phyloP scores from a whole-genome alignment of 2,797 vertebrate genomes.

The Poeciliopsis turneri region DNA sequence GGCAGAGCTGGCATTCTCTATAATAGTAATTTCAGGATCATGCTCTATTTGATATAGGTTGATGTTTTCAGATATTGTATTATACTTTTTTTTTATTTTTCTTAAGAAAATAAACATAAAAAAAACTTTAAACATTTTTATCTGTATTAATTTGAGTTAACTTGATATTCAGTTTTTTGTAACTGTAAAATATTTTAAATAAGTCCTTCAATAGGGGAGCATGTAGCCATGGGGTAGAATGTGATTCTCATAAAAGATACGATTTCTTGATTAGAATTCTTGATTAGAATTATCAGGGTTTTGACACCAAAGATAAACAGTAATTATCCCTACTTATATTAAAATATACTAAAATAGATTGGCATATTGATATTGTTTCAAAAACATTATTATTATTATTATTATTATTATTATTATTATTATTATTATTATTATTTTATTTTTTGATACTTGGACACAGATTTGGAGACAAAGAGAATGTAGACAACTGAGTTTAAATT shows the following conservation, averaged over 20 bases:
- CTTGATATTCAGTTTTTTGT: neutral
- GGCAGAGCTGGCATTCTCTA: constrained; percentile 36
- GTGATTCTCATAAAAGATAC: neutral
- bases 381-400: too few species aligned
- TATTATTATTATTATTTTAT: neutral
- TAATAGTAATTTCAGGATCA: constrained; percentile 42
- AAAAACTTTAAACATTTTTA: neutral
- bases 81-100: neutral
- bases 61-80: constrained; percentile 19
- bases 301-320: neutral
- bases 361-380: neutral
- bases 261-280: neutral
- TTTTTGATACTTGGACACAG: neutral
- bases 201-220: neutral
- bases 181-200: neutral
- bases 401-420: too few species aligned
- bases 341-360: neutral
- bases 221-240: too few species aligned
- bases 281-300: neutral
- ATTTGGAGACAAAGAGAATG: neutral
- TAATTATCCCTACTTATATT: neutral
- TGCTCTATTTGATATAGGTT: constrained; percentile 37
- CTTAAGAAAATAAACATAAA: too few species aligned
- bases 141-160: neutral
- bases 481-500: neutral